Base-by-base conservation (phyloP, 2,797 vertebrate genomes). In the Pangasius macronema region DNA sequence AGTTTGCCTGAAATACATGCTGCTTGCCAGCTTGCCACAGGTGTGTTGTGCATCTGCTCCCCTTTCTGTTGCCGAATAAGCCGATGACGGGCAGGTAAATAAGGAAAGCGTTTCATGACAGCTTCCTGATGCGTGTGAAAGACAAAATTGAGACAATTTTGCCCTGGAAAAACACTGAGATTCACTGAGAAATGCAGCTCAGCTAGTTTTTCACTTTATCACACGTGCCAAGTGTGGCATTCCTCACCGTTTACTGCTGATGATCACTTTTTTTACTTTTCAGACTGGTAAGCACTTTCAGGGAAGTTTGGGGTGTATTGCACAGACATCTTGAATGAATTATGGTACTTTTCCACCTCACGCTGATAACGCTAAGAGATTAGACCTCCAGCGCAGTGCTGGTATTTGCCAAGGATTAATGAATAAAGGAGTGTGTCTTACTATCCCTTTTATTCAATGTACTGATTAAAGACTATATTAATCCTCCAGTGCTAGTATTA, bases 251-350 rank as follows among this genome's bases (percentile, higher is more conserved):
- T 79, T 79, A 57, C 13, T 79, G 76, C 76, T 79, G 76, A 36
- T 57, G 22, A 76, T 49, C 1, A 3, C 8, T 49, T 75, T 49
- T 76, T 79, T 55, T 33, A 67, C 27, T 67, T 65, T 83, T 83
- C 46, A 51, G 81, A 67, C 67, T 83, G 33, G 46, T 33, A 84
- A 70, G 65, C 65, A 36, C 22, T 85, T 85, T 77, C 7, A 33
- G 84, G 8, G 13, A 85, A 61, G 27, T 49, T 73, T 49, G 30
- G 39, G 39, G 33, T 39, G 30, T 59, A 16, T 59, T 79, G 51
- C 30, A 36, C 53, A 79, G 51, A 33, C 51, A 57, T 57, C 51
- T 57, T 36, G 30, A 57, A 33, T 36, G 30, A 57, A 57, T 79
- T 57, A 79, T 57, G 51, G 51, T 16, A 33, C 49, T 79, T 77